Conservation (phyloP, 2,888 invertebrate species). For the Pandemis corylana region DNA sequence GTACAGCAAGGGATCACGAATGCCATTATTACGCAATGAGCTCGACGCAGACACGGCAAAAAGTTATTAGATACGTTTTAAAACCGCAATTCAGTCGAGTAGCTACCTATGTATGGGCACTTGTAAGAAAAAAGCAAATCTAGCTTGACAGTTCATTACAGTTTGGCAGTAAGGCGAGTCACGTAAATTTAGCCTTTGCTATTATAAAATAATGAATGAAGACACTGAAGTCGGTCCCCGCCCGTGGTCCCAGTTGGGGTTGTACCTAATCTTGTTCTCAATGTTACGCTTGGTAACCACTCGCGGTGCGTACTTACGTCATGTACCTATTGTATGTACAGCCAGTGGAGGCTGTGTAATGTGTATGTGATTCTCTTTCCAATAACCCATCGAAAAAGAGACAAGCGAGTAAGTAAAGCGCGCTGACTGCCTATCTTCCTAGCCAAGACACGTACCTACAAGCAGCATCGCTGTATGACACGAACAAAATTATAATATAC, state of each 20-base stretch:
- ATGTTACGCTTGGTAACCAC: conserved; percentile 38
- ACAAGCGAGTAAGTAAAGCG: background rate
- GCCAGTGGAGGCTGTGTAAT: background rate
- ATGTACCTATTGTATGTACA: background rate
- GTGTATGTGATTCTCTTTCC: background rate
- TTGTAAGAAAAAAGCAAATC: no score
- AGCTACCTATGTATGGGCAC: no score
- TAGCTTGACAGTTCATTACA: background rate
- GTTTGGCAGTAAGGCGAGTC: background rate
- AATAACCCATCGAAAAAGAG: background rate
- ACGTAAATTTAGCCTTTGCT: conserved; percentile 15
- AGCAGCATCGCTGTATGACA: no score
- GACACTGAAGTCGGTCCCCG: conserved; percentile 13
- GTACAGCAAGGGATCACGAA: no score
- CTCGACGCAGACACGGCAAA: no score
- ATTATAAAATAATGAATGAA: conserved; percentile 35
- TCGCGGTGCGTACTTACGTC: conserved; percentile 6
- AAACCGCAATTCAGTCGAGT: no score
- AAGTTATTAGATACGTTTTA: no score
- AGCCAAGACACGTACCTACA: no score
- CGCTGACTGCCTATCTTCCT: background rate
- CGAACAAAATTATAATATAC: no score
- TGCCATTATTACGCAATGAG: no score
- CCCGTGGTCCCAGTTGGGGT: conserved; percentile 15
- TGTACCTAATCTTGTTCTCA: conserved; percentile 19